Conservation (phyloP, 2,888 invertebrate species). For the Pseudanteris insignis region DNA sequence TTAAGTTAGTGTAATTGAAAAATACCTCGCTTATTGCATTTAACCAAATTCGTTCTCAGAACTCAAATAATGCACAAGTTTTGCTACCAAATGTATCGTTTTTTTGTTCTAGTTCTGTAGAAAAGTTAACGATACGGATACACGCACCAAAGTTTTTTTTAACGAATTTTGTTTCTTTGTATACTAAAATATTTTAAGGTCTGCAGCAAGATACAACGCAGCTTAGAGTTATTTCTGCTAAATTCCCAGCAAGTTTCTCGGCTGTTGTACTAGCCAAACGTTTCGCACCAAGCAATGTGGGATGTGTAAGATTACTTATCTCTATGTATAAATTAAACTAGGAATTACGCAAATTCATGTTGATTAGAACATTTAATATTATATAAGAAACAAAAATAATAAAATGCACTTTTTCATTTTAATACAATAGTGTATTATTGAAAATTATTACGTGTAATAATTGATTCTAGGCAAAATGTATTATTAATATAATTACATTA, state of each 20-base stretch:
- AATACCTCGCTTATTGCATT: too few relatives aligned
- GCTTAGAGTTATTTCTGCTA: conserved; percentile 47
- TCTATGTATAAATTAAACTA: conserved; percentile 24
- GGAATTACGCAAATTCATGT: conserved; percentile 30
- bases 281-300: conserved; percentile 31
- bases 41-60: too few relatives aligned
- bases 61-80: too few relatives aligned
- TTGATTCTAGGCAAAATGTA: too few relatives aligned
- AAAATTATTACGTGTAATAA: too few relatives aligned
- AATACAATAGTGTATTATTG: too few relatives aligned
- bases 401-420: too few relatives aligned
- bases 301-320: conserved; percentile 37
- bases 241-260: conserved; percentile 39
- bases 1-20: too few relatives aligned
- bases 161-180: conserved; percentile 27
- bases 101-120: too few relatives aligned
- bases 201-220: conserved; percentile 39
- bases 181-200: conserved; percentile 32
- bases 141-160: conserved; percentile 4
- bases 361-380: conserved; percentile 32
- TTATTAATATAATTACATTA: too few relatives aligned
- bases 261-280: conserved; percentile 37
- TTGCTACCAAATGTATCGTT: too few relatives aligned
- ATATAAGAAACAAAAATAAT: conserved; percentile 30
- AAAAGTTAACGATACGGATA: too few relatives aligned